phyloP scores from a whole-genome alignment of 2,888 invertebrate genomes.

The Anagyrus pseudococci region DNA sequence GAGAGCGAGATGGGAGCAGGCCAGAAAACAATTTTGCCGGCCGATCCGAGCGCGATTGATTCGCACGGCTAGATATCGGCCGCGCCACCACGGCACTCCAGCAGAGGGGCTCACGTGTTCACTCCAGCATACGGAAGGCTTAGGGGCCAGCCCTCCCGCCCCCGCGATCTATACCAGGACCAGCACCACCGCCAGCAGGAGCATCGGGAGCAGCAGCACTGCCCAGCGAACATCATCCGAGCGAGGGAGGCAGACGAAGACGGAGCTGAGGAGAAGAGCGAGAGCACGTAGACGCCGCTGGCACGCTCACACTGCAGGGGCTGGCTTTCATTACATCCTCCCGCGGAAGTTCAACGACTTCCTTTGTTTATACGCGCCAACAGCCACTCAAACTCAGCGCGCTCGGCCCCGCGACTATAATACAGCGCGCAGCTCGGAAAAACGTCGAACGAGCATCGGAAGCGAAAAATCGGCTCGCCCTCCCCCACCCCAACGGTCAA shows the following conservation, averaged over 20 bases:
- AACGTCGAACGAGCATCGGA: conserved; percentile 23
- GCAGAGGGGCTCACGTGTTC: conserved; percentile 4
- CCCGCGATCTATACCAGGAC: neutral
- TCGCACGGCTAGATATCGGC: conserved; percentile 31
- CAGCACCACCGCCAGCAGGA: neutral
- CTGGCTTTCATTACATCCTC: conserved; percentile 35
- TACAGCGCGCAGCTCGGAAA: conserved; percentile 10
- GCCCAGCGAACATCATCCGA: no score
- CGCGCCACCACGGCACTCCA: neutral
- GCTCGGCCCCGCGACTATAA: conserved; percentile 14
- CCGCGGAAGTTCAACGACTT: conserved; percentile 34
- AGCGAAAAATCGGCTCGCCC: conserved; percentile 36
- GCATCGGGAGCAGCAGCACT: no score
- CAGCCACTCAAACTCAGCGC: conserved; percentile 10
- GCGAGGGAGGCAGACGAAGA: no score
- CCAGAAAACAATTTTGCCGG: conserved; percentile 45
- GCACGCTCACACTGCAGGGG: neutral
- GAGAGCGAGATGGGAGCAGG: no score
- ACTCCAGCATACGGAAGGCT: neutral
- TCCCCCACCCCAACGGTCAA: conserved; percentile 1
- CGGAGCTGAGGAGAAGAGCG: conserved; percentile 4
- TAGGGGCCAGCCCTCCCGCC: neutral
- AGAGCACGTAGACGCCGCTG: conserved; percentile 5
- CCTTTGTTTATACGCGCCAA: conserved; percentile 37
- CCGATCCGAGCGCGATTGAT: conserved; percentile 43